A percentile compares a stretch with the other conserved stretches of the same genome.
Evolutionary conservation across 1,140 invertebrate species (phyloP).

Genomic region (Cryptotermes secundus): DNA sequence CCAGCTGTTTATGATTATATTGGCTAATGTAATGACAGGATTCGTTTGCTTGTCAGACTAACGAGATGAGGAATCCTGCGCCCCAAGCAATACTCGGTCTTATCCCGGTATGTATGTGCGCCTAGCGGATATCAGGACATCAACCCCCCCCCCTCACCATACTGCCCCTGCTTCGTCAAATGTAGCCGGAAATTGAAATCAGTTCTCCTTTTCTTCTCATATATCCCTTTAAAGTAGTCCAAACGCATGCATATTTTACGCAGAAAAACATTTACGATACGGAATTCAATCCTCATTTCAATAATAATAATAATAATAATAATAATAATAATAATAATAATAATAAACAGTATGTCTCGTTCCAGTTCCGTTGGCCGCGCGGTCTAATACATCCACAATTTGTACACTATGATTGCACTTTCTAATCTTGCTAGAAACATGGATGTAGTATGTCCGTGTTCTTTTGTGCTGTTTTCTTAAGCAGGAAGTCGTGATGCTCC

Average conservation of each 20-base stretch:
- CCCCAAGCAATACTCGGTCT: not conserved
- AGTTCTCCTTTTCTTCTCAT: not conserved
- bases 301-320: no score
- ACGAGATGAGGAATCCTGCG: not conserved
- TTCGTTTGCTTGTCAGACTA: not conserved
- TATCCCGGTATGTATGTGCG: not conserved
- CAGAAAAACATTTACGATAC: no score
- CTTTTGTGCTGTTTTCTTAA: no score
- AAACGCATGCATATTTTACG: not conserved
- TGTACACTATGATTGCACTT: no score
- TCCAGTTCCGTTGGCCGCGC: no score
- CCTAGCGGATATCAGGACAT: not conserved
- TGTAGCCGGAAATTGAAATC: conserved; percentile 5
- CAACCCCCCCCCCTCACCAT: not conserved
- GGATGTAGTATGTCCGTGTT: no score
- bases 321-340: no score
- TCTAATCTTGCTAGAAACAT: no score
- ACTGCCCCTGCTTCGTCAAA: not conserved
- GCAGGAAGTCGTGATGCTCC: no score
- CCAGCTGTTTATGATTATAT: not conserved
- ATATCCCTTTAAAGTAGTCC: not conserved
- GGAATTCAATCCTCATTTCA: no score
- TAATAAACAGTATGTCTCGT: no score
- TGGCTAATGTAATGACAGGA: not conserved
- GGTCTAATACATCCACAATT: no score